Percentiles rank a stretch among this genome's conserved stretches.
Conservation (phyloP, 2,888 invertebrate species). For the Drosophila bunnanda region DNA sequence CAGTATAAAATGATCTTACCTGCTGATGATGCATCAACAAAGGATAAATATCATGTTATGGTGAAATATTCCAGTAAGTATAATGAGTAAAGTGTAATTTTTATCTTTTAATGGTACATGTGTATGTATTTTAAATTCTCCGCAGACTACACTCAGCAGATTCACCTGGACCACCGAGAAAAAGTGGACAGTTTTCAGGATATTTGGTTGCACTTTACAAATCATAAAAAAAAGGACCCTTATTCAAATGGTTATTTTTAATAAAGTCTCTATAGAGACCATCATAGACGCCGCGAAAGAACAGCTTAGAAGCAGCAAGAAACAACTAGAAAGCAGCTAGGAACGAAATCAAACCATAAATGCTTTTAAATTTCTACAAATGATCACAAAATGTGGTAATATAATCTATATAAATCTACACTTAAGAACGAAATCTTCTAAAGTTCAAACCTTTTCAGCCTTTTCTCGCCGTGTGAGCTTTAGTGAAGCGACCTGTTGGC, state of each 20-base stretch:
- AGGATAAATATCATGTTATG: slow-evolving; percentile 1
- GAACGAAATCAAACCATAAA: background rate
- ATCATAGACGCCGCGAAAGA: background rate
- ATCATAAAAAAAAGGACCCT: background rate
- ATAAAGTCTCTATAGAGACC: background rate
- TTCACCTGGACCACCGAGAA: background rate
- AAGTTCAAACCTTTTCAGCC: background rate
- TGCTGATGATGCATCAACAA: slow-evolving; percentile 3
- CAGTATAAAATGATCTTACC: background rate
- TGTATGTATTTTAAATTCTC: no score
- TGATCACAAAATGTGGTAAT: background rate
- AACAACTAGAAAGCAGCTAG: background rate
- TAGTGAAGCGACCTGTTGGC: slow-evolving; percentile 35
- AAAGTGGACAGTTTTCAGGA: background rate
- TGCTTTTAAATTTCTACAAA: no score
- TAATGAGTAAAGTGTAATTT: background rate
- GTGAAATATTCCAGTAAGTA: background rate
- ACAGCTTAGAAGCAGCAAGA: background rate
- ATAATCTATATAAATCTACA: background rate
- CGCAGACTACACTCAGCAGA: no score
- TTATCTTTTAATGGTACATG: background rate
- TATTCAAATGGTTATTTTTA: no score
- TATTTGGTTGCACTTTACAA: background rate
- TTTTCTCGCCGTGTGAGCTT: slow-evolving; percentile 11
- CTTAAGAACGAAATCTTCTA: fast-evolving